Evolutionary conservation across 2,888 invertebrate genomes (phyloP), one percentile per base, ranked within the genome.

Genomic region (Sesia apiformis): DNA sequence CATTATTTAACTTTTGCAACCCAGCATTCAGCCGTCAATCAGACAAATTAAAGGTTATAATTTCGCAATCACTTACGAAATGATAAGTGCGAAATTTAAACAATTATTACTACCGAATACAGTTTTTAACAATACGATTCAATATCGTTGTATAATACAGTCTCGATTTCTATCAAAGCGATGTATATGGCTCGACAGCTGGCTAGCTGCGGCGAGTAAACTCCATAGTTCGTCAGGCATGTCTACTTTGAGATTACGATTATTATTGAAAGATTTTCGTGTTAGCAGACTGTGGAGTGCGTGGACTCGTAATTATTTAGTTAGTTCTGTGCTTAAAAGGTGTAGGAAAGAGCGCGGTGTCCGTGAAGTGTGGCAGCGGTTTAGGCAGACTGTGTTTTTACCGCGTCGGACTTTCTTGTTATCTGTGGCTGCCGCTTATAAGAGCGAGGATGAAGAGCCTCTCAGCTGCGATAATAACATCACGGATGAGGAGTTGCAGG

Each of bases 361-460:
- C n/a, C 69, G 81, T 7, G 84, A 83, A 63, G 78, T 86, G 57
- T 70, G 87, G 57, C 73, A 79, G 58, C 73, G 77, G 56, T 83
- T 89, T 54, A 74, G 75, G 53, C 81, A 85, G 49, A 75, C 84
- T 0, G 72, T 85, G 56, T 63, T 82, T 7, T 73, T 78, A 4
- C 84, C 87, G 0, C 66, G 76, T 38, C 64, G 77, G 56, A 85
- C 84, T 0, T 61, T 90, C 0, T 58, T 88, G 0, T 56, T 90
- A 3, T 81, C 87, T 0, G 88, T 81, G 0, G 79, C 85, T 0
- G 90, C 88, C 0, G 85, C 84, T 0, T 89, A 72, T 53, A 84
- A 82, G 53, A 73, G 73, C 23, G 70, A 72, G 4, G 64, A 69
- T 0, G 64, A 61, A 0, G 57, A 56, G 0, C 59, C 69, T 3